phyloP scores from a whole-genome alignment of 2,113 vertebrate genomes.

The Thunnus maccoyii region DNA sequence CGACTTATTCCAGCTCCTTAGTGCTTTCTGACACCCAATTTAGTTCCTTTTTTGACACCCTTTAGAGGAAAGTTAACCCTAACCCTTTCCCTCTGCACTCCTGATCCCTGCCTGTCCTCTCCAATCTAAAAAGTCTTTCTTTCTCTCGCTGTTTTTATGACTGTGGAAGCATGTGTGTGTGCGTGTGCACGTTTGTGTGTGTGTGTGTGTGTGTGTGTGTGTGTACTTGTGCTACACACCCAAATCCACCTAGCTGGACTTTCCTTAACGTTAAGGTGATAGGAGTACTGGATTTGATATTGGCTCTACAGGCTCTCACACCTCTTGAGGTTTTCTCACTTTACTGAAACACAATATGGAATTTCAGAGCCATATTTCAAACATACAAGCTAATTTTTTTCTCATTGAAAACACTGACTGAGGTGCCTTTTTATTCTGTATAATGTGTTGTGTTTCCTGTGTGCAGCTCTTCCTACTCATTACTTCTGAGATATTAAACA shows the following conservation, averaged over 20 bases:
- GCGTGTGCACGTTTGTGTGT: conserved; percentile 15
- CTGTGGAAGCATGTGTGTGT: not conserved
- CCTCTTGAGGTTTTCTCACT: conserved; percentile 67
- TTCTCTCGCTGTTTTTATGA: conserved; percentile 37
- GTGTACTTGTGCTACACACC: conserved; percentile 56
- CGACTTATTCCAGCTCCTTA: conserved; percentile 65
- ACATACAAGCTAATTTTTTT: conserved; percentile 48
- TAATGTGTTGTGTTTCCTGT: not conserved
- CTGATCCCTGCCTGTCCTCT: conserved; percentile 61
- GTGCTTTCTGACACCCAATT: conserved; percentile 79
- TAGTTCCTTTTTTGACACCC: conserved; percentile 74
- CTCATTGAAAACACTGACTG: conserved; percentile 26
- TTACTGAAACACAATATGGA: conserved; percentile 64
- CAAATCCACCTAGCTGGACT: conserved; percentile 76
- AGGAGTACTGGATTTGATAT: conserved; percentile 65
- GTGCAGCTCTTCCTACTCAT: not conserved
- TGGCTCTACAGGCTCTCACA: conserved; percentile 54
- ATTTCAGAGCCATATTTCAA: conserved; percentile 73
- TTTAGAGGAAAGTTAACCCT: conserved; percentile 70
- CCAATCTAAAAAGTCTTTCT: conserved; percentile 59
- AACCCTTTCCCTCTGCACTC: conserved; percentile 50
- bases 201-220: conserved; percentile 22
- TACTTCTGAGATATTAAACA: conserved; percentile 19
- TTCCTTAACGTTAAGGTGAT: conserved; percentile 54
- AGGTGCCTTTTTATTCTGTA: not conserved